Evolutionary conservation across 2,113 vertebrate species (phyloP).

Genomic region (Halichoerus grypus): DNA sequence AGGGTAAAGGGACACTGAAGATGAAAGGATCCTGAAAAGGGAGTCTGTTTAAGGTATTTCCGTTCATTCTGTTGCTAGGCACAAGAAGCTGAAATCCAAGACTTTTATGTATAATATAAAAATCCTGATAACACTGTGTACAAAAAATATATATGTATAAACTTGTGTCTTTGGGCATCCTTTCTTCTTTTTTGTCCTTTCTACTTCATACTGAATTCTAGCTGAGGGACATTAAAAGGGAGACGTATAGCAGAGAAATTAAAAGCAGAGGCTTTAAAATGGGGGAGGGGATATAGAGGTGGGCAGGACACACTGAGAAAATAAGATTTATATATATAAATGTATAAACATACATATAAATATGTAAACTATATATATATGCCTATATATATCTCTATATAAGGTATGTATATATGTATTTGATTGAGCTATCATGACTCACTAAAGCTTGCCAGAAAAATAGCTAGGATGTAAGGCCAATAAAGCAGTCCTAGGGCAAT

Average conservation of each 20-base stretch:
- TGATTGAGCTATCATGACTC: not conserved
- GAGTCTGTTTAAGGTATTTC: not conserved
- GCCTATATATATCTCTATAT: not conserved
- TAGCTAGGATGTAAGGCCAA: not conserved
- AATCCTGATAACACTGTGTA: not conserved
- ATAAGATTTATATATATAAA: not conserved
- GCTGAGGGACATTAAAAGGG: not conserved
- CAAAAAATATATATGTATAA: not conserved
- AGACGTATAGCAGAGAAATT: not conserved
- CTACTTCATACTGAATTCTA: not conserved
- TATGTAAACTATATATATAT: not conserved
- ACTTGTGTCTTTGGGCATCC: not conserved
- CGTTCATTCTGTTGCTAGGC: not conserved
- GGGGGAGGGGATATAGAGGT: not conserved
- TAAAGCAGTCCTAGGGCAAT: not conserved
- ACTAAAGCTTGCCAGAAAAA: not conserved
- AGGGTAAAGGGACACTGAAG: not conserved
- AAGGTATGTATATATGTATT: not conserved
- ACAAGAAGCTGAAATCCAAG: conserved; percentile 26
- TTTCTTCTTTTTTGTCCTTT: conserved; percentile 21
- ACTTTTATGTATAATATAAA: not conserved
- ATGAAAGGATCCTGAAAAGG: not conserved
- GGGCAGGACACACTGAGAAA: not conserved
- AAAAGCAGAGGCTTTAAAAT: not conserved
- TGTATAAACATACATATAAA: not conserved